A percentile compares a stretch with the other conserved stretches of the same genome.
Evolutionary conservation across 1,140 invertebrate species (phyloP).

Genomic region (Rhizoglyphus robini): DNA sequence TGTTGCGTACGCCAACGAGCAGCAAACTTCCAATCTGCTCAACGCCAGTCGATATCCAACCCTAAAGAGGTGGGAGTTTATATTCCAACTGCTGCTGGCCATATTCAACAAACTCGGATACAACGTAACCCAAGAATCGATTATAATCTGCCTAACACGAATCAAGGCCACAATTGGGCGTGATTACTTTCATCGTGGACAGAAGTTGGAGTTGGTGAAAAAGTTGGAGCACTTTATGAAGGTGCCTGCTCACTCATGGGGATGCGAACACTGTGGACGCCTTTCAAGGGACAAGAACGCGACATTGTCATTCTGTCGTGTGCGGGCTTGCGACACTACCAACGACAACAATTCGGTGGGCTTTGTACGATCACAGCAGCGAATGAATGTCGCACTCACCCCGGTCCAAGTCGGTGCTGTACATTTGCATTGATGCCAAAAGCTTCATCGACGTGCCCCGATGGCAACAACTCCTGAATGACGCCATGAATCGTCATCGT

Average conservation of each 20-base stretch:
- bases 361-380: slow-evolving; percentile 53
- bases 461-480: not conserved
- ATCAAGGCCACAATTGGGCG: slow-evolving; percentile 35
- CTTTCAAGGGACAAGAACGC: slow-evolving; percentile 77
- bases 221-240: not conserved
- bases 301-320: slow-evolving; percentile 77
- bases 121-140: slow-evolving; percentile 35
- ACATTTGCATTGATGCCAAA: not conserved
- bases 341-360: slow-evolving; percentile 38
- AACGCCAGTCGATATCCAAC: slow-evolving; percentile 32
- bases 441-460: not conserved
- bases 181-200: slow-evolving; percentile 59
- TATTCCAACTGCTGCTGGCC: slow-evolving; percentile 35
- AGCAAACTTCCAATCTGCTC: not conserved
- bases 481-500: slow-evolving; percentile 32
- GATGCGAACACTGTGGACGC: slow-evolving; percentile 74
- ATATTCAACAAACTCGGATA: slow-evolving; percentile 25
- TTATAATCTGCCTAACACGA: slow-evolving; percentile 18
- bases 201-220: slow-evolving; percentile 39
- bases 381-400: slow-evolving; percentile 67
- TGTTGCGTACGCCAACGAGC: slow-evolving; percentile 26
- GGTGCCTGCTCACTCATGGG: slow-evolving; percentile 25
- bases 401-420: slow-evolving; percentile 40
- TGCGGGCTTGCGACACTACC: slow-evolving; percentile 42
- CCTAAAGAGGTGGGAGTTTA: slow-evolving; percentile 32